Base-by-base conservation (phyloP, 2,888 invertebrate genomes). In the Erebia aethiops region DNA sequence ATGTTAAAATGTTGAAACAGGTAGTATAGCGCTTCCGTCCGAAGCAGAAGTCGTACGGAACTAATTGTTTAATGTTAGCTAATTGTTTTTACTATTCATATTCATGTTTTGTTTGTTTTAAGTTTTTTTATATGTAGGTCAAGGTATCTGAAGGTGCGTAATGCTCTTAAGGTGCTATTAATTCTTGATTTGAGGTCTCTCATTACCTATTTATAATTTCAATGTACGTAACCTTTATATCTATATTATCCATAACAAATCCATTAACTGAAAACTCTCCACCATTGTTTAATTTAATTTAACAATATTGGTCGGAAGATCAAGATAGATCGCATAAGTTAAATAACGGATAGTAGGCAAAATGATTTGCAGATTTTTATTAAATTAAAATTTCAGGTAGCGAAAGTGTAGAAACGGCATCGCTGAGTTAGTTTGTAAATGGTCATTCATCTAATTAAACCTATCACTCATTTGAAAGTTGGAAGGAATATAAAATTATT, bases 21-120 rank as follows among this genome's bases (percentile, higher is more conserved):
- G 62, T 70, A 70, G 67, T 70, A 52, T 16, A 7, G 9, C 56
- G 64, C 56, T 73, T 73, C 71, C 71, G 67, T 71, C 69, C 71
- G 67, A 56, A 60, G 35, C 3, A 69, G 9, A 68, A 57, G n/a
- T 68, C 21, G 66, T 63, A 69, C 72, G 74, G 74, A 74, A 74
- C 66, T 68, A 70, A 62, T 62, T 62, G 49, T 62, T 49, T 62
- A 60, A 46, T 62, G 62, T 13, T 49, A 26, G 21, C 14, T 8
- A n/a, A 46, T 61, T 62, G 62, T 49, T 62, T 62, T 49, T 49
- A 14, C 16, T 62, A 62, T 49, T 62, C 18, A 13, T 49, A 18
- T 11, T 10, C 56, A 57, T 46, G 43, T 49, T 46, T 49, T 1
- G 18, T 21, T 21, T 61, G 9, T 18, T 46, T 46, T 46, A 21